Percentiles rank a stretch among this genome's conserved stretches.
phyloP scores from a whole-genome alignment of 1,140 invertebrate genomes.

The Meloidogyne floridensis region DNA sequence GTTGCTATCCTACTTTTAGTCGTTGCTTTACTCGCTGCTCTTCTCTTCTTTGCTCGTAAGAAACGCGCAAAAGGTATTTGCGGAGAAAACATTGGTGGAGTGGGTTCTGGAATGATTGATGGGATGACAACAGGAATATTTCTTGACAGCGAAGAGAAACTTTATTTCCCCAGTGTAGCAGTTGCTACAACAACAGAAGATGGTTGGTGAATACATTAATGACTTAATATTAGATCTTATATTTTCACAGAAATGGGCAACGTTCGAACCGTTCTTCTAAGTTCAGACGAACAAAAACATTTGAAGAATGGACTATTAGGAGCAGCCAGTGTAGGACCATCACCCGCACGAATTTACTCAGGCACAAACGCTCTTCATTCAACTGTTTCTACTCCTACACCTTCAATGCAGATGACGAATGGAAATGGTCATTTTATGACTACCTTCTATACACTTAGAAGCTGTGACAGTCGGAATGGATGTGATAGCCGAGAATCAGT shows the following conservation, averaged over 20 bases:
- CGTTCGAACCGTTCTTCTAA: constrained; percentile 50
- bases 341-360: constrained; percentile 12
- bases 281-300: constrained; percentile 21
- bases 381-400: constrained; percentile 24
- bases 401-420: constrained; percentile 9
- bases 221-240: not conserved
- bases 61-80: constrained; percentile 1
- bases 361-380: constrained; percentile 18
- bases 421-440: constrained; percentile 8
- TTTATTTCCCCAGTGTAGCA: constrained; percentile 33
- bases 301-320: not conserved
- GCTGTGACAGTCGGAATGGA: constrained; percentile 26
- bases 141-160: constrained; percentile 35
- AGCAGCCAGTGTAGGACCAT: not conserved
- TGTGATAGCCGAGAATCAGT: constrained; percentile 12
- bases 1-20: constrained; percentile 48
- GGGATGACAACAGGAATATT: constrained; percentile 29
- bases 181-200: constrained; percentile 33
- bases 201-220: constrained; percentile 15
- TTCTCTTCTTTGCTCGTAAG: constrained; percentile 33
- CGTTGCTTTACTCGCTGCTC: constrained; percentile 41
- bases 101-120: constrained; percentile 13
- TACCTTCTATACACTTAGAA: constrained; percentile 31
- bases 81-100: not conserved
- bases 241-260: constrained; percentile 28